These are phyloP conservation scores for Pristionchus arcanus DNA, from an alignment of 2,888 invertebrate genomes.

Conservation along the genomic window DNA sequence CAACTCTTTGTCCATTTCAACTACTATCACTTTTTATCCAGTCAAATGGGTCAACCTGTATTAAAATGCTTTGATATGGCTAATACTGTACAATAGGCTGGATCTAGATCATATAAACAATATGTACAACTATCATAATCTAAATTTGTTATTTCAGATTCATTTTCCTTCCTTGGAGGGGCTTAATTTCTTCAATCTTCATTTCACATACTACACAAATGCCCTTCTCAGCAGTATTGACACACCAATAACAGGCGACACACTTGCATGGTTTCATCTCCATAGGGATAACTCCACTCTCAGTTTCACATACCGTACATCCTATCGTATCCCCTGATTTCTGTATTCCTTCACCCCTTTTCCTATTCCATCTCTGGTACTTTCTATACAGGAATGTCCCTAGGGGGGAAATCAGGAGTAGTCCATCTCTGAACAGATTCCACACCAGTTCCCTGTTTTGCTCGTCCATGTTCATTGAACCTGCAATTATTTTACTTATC, in stretches of 20 bases:
- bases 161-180: slow-evolving; percentile 32
- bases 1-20: background rate
- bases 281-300: slow-evolving; percentile 67
- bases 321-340: slow-evolving; percentile 45
- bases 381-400: slow-evolving; percentile 1
- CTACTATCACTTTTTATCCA: slow-evolving; percentile 38
- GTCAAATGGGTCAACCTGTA: background rate
- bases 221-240: slow-evolving; percentile 25
- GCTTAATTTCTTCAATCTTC: background rate
- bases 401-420: slow-evolving; percentile 87
- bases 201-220: slow-evolving; percentile 44
- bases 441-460: slow-evolving; percentile 92
- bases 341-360: background rate
- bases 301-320: slow-evolving; percentile 66
- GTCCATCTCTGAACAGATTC: slow-evolving; percentile 93
- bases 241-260: slow-evolving; percentile 68
- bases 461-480: slow-evolving; percentile 86
- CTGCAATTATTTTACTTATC: slow-evolving; percentile 60
- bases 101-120: background rate
- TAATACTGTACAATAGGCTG: background rate
- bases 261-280: slow-evolving; percentile 63
- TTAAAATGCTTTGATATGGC: background rate
- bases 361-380: slow-evolving; percentile 54
- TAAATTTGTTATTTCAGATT: background rate
- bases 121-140: background rate